Evolutionary conservation across 2,113 vertebrate genomes (phyloP), one percentile per base, ranked within the genome.

Genomic region (Xenopus laevis): DNA sequence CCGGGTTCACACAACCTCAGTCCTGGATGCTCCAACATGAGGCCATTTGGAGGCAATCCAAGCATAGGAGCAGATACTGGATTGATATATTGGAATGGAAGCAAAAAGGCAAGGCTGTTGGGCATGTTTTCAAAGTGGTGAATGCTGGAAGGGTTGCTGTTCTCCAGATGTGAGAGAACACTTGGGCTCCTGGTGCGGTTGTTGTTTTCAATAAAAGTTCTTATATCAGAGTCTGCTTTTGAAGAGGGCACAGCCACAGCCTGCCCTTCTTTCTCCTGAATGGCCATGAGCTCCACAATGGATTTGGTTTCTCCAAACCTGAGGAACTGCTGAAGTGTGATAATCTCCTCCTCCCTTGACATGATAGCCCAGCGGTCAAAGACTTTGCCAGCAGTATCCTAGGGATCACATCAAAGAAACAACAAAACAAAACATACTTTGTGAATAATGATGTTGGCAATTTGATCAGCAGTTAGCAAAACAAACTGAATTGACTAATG

Each of bases 81-180:
- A 83, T 98, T 99, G 84, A 99, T 98, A 77, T 98, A 99, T 74
- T 99, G 97, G 89, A 99, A 99, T 78, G 97, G 97, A 84, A 99
- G 90, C 30, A 99, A 86, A 83, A 98, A 98, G 61, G 97, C 97
- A 84, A 99, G 90, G 80, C 97, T 99, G 80, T 98, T 99, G 0
- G 97, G 96, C 85, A 99, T 98, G 88, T 99, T 99, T 89, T 99
- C 96, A 21, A 99, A 99, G 86, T 99, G 97, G 83, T 99, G 97
- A 84, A 99, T 98, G 87, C 96, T 98, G 71, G 96, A 97, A 84
- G 97, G 95, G 83, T 97, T 98, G 86, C 95, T 97, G 69, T 92
- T 98, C 86, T 99, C 97, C 84, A 98, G 84, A 84, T 98, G 96
- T 76, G 95, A 91, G 65, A 97, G 92, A 63, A 98, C 93, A 81